These are phyloP conservation scores for Drosophila tripunctata DNA, from an alignment of 2,888 invertebrate species.

Conservation along the genomic window DNA sequence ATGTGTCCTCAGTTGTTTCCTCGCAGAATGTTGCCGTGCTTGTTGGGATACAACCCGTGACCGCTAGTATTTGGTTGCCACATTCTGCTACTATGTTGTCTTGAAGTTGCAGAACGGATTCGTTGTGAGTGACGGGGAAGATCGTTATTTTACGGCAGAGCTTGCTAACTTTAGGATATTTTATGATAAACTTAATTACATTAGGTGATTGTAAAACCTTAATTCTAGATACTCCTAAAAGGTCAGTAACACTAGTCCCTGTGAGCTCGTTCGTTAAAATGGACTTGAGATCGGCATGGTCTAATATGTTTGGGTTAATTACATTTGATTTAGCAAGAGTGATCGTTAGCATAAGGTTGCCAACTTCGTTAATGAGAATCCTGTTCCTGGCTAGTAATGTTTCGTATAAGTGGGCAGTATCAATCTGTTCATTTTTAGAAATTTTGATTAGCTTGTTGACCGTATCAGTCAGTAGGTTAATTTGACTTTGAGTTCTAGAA, in stretches of 20 bases:
- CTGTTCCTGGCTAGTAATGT: not conserved
- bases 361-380: not conserved
- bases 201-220: not conserved
- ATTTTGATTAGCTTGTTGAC: not conserved
- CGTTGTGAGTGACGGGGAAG: no score
- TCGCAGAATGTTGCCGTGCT: no score
- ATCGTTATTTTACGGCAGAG: no score
- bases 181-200: no score
- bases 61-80: no score
- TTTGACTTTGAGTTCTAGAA: not conserved
- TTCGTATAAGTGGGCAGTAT: not conserved
- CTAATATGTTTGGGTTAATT: not conserved
- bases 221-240: not conserved
- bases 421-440: not conserved
- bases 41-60: no score
- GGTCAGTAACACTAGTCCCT: not conserved
- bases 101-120: no score
- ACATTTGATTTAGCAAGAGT: not conserved
- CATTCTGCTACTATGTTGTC: no score
- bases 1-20: no score
- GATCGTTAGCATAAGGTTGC: conserved; percentile 3
- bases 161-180: no score
- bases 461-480: no score
- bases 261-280: conserved; percentile 1
- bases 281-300: conserved; percentile 3